phyloP scores from a whole-genome alignment of 35 echinoderm and acorn worm species.

The Apostichopus japonicus region DNA sequence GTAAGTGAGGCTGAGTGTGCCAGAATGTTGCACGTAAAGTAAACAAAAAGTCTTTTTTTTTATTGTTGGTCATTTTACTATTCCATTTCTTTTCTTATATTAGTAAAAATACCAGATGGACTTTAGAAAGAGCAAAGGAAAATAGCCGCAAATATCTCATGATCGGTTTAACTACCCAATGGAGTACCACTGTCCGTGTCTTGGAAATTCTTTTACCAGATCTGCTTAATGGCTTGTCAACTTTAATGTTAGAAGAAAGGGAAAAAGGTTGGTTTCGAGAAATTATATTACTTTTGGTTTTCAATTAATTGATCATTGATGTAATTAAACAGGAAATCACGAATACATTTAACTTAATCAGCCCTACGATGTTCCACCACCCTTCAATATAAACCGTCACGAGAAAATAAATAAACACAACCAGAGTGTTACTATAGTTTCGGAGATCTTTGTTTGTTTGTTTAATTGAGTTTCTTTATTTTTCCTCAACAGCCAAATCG shows the following conservation, averaged over 20 bases:
- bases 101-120: constrained; percentile 46
- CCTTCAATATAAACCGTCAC: too few relatives aligned
- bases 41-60: background rate
- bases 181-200: background rate
- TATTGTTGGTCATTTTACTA: background rate
- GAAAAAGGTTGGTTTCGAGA: background rate
- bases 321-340: too few relatives aligned
- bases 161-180: constrained; percentile 24
- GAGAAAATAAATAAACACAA: too few relatives aligned
- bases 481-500: background rate
- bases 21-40: too few relatives aligned
- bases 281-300: too few relatives aligned
- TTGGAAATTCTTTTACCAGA: constrained; percentile 28
- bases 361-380: too few relatives aligned
- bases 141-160: constrained; percentile 24
- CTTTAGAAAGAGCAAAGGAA: constrained; percentile 37
- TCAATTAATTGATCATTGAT: too few relatives aligned
- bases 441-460: too few relatives aligned
- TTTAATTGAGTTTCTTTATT: background rate
- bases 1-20: too few relatives aligned
- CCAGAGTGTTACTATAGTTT: too few relatives aligned
- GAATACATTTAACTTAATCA: too few relatives aligned
- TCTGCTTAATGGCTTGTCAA: constrained; percentile 5
- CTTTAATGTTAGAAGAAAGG: background rate
- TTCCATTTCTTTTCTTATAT: background rate